phyloP scores from a whole-genome alignment of 2,888 invertebrate species.

The Yponomeuta sedellus region DNA sequence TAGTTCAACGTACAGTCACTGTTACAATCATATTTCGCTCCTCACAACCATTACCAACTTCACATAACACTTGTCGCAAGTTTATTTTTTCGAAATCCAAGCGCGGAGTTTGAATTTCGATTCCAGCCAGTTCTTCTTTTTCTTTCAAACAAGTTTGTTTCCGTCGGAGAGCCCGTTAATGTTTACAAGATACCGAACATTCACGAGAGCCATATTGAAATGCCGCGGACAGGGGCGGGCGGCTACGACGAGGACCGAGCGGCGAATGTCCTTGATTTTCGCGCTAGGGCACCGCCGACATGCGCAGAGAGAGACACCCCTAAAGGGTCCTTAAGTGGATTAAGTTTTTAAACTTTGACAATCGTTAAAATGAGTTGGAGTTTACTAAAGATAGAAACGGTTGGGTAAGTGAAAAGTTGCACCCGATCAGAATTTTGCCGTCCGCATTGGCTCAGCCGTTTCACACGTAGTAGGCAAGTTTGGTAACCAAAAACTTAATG shows the following conservation, averaged over 20 bases:
- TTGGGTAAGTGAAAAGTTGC: conserved; percentile 64
- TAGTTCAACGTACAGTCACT: background rate
- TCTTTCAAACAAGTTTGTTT: background rate
- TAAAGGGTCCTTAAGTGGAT: conserved; percentile 71
- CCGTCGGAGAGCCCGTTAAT: background rate
- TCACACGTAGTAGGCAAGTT: too few relatives aligned
- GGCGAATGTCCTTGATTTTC: conserved; percentile 67
- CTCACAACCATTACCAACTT: background rate
- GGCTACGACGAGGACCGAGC: conserved; percentile 37
- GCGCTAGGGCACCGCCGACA: conserved; percentile 62
- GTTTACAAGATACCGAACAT: conserved; percentile 44
- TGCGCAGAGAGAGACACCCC: conserved; percentile 37
- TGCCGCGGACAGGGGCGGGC: conserved; percentile 39
- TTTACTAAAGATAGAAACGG: conserved; percentile 49
- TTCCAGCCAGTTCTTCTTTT: background rate
- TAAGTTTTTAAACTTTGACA: conserved; percentile 75
- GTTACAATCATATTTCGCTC: background rate
- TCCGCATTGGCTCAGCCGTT: background rate
- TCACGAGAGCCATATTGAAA: conserved; percentile 50
- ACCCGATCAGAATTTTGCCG: conserved; percentile 26
- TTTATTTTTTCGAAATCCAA: background rate
- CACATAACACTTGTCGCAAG: background rate
- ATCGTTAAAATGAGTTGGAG: conserved; percentile 70
- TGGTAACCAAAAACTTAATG: too few relatives aligned
- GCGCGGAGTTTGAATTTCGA: background rate